Evolutionary conservation across 2,888 invertebrate species (phyloP).

Genomic region (Miltochrista miniata): DNA sequence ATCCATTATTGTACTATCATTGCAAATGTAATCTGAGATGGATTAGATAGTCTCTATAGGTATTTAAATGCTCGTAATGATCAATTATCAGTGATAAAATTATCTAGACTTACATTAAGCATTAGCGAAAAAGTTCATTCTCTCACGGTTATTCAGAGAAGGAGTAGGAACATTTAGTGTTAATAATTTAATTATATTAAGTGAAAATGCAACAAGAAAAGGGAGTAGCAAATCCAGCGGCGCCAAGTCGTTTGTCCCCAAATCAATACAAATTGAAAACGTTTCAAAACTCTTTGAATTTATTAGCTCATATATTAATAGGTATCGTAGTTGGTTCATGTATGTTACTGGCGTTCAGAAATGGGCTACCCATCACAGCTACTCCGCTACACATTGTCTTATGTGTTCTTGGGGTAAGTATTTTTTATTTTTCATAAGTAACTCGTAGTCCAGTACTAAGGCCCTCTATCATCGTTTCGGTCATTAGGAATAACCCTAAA

Average conservation of each 20-base stretch:
- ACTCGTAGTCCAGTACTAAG: background rate
- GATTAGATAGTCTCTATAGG: background rate
- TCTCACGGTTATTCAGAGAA: background rate
- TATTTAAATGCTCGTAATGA: background rate
- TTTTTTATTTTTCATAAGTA: background rate
- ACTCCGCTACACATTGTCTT: constrained; percentile 58
- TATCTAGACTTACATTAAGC: constrained; percentile 1
- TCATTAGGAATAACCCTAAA: too few relatives aligned
- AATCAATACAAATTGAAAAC: constrained; percentile 45
- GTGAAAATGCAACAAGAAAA: background rate
- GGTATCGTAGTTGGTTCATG: constrained; percentile 56
- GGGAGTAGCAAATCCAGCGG: background rate
- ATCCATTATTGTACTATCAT: background rate
- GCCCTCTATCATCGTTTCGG: too few relatives aligned
- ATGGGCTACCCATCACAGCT: constrained; percentile 47
- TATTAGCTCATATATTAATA: constrained; percentile 58
- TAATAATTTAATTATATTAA: background rate
- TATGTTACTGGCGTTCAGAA: constrained; percentile 49
- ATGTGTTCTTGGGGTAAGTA: constrained; percentile 70
- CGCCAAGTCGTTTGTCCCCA: background rate
- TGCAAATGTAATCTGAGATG: background rate
- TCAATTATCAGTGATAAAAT: constrained; percentile 1
- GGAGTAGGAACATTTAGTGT: background rate
- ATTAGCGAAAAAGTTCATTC: background rate
- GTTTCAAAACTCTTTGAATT: constrained; percentile 52